Base-by-base conservation (phyloP, 2,797 vertebrate species). In the Rhinophrynus dorsalis region DNA sequence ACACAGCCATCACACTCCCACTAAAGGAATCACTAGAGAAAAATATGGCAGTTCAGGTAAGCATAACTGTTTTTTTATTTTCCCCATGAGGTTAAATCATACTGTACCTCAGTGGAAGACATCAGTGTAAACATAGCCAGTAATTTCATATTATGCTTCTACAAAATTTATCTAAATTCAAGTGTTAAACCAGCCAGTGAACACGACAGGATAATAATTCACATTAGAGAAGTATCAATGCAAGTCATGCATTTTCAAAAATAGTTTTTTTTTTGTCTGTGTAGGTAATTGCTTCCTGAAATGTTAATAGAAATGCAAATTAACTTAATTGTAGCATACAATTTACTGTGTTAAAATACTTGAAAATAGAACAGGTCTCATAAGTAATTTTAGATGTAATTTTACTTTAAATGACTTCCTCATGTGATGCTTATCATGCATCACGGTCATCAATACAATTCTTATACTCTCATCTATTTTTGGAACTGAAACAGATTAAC, bases 251-350 rank as follows among this genome's bases (percentile, higher is more conserved):
- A 82, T 83, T 75, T 74, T 85, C 70, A 78, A 83, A n/a, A n/a
- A 81, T 75, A 26, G 74, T 81, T 82, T 82, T 84, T 80, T 78
- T 82, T 37, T 76, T 81, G 85, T 44, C 37, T 61, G 33, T 83
- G 76, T 81, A 68, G 78, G 69, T 79, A 86, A 85, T 81, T 83
- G 82, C 77, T 84, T 80, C 77, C 68, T 79, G 85, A 54, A 81
- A 83, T 80, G 86, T 85, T 85, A 89, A 86, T 88, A 88, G 81
- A 84, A 86, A 90, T 90, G 89, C 80, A 90, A 91, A 91, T 90
- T 79, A 90, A 86, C 80, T 83, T 85, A 91, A 90, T 89, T 90
- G 89, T 85, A 85, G 82, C 80, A 33, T 81, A 83, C 82, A 86
- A 90, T 89, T 90, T 88, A 85, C 84, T 86, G 83, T 80, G 87